Evolutionary conservation across 2,113 vertebrate species (phyloP).

Genomic region (Chrysochloris asiatica): DNA sequence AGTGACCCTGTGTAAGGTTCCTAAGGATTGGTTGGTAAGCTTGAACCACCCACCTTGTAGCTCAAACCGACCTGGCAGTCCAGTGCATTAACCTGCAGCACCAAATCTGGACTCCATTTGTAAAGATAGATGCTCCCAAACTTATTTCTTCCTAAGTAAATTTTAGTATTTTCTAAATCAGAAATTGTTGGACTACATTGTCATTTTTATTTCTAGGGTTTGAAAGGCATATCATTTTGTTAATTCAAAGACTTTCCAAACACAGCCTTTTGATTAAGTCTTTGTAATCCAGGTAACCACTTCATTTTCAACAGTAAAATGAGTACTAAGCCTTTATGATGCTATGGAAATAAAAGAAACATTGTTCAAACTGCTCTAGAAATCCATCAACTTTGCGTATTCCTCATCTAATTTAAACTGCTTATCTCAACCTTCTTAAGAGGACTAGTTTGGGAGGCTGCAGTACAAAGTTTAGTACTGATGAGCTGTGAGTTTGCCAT

Average conservation of each 20-base stretch:
- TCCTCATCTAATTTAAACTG: background rate
- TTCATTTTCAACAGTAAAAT: background rate
- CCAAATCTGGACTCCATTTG: background rate
- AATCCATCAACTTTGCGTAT: background rate
- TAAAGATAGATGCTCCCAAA: background rate
- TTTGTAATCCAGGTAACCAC: background rate
- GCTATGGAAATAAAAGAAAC: background rate
- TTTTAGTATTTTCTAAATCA: background rate
- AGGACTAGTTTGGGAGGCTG: background rate
- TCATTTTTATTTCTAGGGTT: background rate
- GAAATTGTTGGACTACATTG: background rate
- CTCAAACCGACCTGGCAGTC: too few species aligned
- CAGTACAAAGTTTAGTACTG: too few species aligned
- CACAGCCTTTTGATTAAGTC: background rate
- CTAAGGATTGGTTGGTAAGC: too few species aligned
- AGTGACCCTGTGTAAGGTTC: too few species aligned
- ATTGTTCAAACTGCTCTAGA: slow-evolving; percentile 1
- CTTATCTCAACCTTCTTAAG: background rate
- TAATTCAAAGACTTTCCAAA: background rate
- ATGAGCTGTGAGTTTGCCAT: background rate
- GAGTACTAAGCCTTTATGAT: background rate
- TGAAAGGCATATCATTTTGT: background rate
- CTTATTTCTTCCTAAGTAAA: background rate
- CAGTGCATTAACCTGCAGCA: too few species aligned
- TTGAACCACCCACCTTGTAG: too few species aligned